Evolutionary conservation across 1,140 invertebrate genomes (phyloP).

Genomic region (Ectropis grisescens): DNA sequence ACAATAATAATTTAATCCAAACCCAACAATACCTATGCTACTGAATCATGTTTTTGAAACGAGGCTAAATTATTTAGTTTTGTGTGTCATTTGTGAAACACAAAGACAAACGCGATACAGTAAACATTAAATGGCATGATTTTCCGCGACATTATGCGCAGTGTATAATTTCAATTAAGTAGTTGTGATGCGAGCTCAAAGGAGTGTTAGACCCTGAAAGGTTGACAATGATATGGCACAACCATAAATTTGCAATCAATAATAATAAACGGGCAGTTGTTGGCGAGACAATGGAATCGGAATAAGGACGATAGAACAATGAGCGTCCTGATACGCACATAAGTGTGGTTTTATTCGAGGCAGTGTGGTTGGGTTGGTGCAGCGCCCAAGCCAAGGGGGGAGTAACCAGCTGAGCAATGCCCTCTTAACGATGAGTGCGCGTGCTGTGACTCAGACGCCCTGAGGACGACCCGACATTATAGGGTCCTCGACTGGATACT

Average conservation of each 20-base stretch:
- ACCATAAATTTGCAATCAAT: conserved; percentile 45
- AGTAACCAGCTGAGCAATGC: conserved; percentile 57
- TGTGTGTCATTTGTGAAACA: no score
- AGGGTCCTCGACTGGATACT: conserved; percentile 60
- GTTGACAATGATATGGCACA: conserved; percentile 14
- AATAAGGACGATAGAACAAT: conserved; percentile 54
- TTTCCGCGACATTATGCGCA: no score
- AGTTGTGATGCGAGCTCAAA: no score
- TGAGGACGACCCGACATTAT: conserved; percentile 58
- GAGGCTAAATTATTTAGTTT: no score
- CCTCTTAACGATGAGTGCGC: conserved; percentile 60
- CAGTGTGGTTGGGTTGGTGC: conserved; percentile 35
- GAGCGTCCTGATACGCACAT: conserved; percentile 32
- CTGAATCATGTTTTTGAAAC: no score
- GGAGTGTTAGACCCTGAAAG: conserved; percentile 8
- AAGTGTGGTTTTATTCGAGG: conserved; percentile 35
- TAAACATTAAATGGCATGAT: no score
- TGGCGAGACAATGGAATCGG: conserved; percentile 41
- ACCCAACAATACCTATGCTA: no score
- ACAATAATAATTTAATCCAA: no score
- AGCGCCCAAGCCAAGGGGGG: conserved; percentile 33
- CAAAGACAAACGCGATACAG: no score
- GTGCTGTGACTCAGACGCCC: conserved; percentile 56
- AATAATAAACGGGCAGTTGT: conserved; percentile 29
- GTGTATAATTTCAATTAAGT: no score